Evolutionary conservation across 2,888 invertebrate genomes (phyloP).

Genomic region (Trachelus stipa): DNA sequence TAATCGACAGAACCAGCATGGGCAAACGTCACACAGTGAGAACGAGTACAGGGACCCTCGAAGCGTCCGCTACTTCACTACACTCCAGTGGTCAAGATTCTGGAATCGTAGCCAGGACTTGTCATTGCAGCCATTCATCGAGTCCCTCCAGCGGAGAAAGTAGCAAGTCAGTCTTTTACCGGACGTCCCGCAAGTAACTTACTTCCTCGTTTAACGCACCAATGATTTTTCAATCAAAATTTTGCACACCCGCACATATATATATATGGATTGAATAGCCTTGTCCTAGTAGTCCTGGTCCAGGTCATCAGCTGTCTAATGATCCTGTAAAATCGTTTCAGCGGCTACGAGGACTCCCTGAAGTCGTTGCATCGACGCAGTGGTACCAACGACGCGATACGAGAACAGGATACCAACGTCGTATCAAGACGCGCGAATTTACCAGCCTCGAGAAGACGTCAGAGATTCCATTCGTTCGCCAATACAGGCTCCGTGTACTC

Average conservation of each 20-base stretch:
- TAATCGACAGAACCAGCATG: conserved; percentile 15
- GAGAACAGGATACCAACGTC: conserved; percentile 42
- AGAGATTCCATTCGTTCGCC: conserved; percentile 56
- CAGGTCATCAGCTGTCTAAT: background rate
- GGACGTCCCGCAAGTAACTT: conserved; percentile 27
- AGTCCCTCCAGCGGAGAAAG: conserved; percentile 77
- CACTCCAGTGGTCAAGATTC: conserved; percentile 88
- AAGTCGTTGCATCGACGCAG: conserved; percentile 74
- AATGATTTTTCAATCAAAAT: background rate
- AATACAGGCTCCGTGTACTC: conserved; percentile 54
- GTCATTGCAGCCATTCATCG: conserved; percentile 77
- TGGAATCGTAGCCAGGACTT: conserved; percentile 75
- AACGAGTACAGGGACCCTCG: conserved; percentile 66
- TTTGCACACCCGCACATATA: background rate
- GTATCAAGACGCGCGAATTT: conserved; percentile 55
- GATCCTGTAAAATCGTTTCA: conserved; percentile 50
- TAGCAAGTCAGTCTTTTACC: conserved; percentile 72
- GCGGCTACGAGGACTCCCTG: conserved; percentile 85
- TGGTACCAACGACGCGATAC: conserved; percentile 47
- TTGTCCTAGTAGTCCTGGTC: background rate
- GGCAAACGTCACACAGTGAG: conserved; percentile 24
- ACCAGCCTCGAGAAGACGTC: conserved; percentile 54
- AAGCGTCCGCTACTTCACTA: conserved; percentile 82
- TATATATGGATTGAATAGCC: background rate
- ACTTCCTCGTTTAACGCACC: conserved; percentile 3